Evolutionary conservation across 2,888 invertebrate genomes (phyloP).

Genomic region (Ryuthela nishihirai): DNA sequence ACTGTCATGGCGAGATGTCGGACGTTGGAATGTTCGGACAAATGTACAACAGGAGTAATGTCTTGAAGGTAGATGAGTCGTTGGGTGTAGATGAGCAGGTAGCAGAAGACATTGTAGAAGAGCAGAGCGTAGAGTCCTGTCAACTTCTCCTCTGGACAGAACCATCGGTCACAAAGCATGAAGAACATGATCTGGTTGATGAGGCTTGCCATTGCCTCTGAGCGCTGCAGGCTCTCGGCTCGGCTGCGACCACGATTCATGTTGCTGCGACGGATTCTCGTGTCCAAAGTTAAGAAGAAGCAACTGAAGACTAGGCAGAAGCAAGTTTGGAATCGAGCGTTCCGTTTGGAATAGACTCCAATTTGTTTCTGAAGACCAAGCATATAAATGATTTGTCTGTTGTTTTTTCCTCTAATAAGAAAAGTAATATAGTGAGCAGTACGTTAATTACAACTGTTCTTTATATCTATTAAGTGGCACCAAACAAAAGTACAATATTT

Average conservation of each 20-base stretch:
- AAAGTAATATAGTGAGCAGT: too few relatives aligned
- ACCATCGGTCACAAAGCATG: constrained; percentile 65
- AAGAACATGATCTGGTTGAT: constrained; percentile 64
- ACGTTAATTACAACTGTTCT: too few relatives aligned
- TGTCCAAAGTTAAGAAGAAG: too few relatives aligned
- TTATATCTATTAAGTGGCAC: too few relatives aligned
- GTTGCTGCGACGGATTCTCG: too few relatives aligned
- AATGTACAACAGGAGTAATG: constrained; percentile 71
- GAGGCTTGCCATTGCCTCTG: constrained; percentile 30
- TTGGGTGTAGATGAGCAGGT: constrained; percentile 71
- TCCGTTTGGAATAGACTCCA: too few relatives aligned
- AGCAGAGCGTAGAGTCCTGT: constrained; percentile 71
- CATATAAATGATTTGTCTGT: too few relatives aligned
- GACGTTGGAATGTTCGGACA: constrained; percentile 67
- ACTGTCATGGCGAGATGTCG: constrained; percentile 76
- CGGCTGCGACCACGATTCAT: constrained; percentile 30
- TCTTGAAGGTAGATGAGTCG: constrained; percentile 70
- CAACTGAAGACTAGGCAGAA: too few relatives aligned
- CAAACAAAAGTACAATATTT: too few relatives aligned
- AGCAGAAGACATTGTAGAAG: constrained; percentile 77
- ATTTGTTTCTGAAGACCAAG: too few relatives aligned
- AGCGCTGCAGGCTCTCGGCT: constrained; percentile 14
- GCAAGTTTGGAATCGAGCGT: too few relatives aligned
- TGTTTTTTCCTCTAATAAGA: too few relatives aligned
- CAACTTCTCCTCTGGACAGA: constrained; percentile 58